These are phyloP conservation scores for Apostichopus parvimensis DNA, from an alignment of 35 echinoderm and acorn worm genomes.

Conservation along the genomic window DNA sequence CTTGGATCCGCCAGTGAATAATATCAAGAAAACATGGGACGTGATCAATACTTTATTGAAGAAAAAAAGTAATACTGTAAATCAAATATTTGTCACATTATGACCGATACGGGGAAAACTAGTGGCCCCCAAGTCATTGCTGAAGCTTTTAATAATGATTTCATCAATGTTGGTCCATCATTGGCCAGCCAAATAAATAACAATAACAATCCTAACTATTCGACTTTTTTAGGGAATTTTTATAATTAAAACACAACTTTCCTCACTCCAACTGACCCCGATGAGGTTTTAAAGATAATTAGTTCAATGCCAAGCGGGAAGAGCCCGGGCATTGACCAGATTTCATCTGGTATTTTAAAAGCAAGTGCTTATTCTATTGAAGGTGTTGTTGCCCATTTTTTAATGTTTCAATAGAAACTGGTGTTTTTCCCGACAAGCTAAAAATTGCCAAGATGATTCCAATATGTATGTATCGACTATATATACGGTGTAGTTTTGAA, in stretches of 20 bases:
- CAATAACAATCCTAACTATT: background rate
- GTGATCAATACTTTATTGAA: background rate
- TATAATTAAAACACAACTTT: background rate
- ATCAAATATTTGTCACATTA: background rate
- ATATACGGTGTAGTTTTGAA: no score
- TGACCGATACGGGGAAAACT: background rate
- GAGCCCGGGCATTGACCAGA: background rate
- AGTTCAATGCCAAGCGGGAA: background rate
- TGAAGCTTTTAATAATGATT: background rate
- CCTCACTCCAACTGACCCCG: background rate
- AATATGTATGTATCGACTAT: no score
- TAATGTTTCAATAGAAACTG: background rate
- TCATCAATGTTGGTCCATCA: background rate
- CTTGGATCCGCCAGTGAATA: no score
- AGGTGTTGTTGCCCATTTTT: background rate
- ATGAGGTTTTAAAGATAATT: background rate
- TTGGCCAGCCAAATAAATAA: no score
- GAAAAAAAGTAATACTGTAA: background rate
- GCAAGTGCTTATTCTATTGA: background rate
- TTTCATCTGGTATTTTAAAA: no score
- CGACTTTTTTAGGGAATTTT: background rate
- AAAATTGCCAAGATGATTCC: no score
- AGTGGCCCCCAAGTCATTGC: background rate
- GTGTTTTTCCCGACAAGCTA: no score
- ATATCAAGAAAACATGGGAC: background rate